Evolutionary conservation across 2,888 invertebrate species (phyloP).

Genomic region (Drosophila aldrichi): DNA sequence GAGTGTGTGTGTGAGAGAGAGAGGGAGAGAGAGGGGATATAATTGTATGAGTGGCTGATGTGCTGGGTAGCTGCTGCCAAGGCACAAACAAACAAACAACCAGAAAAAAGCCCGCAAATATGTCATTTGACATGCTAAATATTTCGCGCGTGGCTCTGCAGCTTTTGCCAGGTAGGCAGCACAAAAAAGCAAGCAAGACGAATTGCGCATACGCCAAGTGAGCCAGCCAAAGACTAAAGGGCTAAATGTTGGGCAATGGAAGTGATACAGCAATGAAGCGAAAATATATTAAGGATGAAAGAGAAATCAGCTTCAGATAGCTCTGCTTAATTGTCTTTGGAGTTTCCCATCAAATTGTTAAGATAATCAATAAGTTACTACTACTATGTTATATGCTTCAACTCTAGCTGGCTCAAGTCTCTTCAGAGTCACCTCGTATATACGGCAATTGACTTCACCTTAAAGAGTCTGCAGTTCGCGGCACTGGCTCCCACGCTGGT

Average conservation of each 20-base stretch:
- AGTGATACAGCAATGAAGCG: background rate
- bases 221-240: conserved; percentile 14
- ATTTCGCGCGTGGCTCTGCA: conserved; percentile 62
- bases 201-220: conserved; percentile 54
- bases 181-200: conserved; percentile 14
- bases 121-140: conserved; percentile 82
- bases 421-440: conserved; percentile 42
- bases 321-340: too few relatives aligned
- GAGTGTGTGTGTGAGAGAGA: background rate
- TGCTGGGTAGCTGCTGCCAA: conserved; percentile 55
- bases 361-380: too few relatives aligned
- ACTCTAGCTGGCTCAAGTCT: too few relatives aligned
- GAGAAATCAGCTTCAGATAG: too few relatives aligned
- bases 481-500: background rate
- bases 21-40: background rate
- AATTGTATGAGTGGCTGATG: conserved; percentile 19
- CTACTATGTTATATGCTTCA: too few relatives aligned
- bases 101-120: conserved; percentile 73
- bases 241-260: background rate
- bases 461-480: conserved; percentile 13
- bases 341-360: too few relatives aligned
- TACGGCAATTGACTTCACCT: conserved; percentile 2
- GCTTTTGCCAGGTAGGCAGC: conserved; percentile 54
- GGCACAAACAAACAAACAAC: conserved; percentile 20
- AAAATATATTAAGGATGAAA: too few relatives aligned